These are phyloP conservation scores for Allobates femoralis DNA, from an alignment of 2,797 vertebrate species.

Conservation along the genomic window DNA sequence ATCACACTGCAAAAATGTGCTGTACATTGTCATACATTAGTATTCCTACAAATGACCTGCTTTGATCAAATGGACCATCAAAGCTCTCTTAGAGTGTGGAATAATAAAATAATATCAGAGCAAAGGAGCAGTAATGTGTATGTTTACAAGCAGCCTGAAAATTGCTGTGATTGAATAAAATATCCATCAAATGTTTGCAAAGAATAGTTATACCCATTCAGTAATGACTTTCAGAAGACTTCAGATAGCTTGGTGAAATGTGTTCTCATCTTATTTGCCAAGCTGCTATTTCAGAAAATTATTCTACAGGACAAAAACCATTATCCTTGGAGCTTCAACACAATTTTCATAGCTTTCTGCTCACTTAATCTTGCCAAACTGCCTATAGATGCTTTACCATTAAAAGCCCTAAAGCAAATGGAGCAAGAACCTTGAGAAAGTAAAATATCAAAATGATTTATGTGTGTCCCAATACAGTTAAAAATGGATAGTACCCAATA, in stretches of 20 bases:
- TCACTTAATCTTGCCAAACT: conserved; percentile 32
- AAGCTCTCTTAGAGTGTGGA: not conserved
- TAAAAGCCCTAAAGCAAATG: conserved; percentile 49
- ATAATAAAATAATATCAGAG: not conserved
- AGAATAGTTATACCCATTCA: not conserved
- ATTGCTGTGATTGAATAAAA: not conserved
- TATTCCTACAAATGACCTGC: not conserved
- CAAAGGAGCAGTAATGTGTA: conserved; percentile 15
- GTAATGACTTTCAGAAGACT: conserved; percentile 18
- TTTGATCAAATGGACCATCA: not conserved
- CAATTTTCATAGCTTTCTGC: conserved; percentile 18
- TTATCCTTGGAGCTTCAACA: conserved; percentile 20
- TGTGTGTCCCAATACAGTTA: conserved; percentile 9
- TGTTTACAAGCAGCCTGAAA: conserved; percentile 4
- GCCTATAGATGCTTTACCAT: conserved; percentile 9
- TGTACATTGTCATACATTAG: conserved; percentile 1
- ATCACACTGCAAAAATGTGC: not conserved
- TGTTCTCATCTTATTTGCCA: not conserved
- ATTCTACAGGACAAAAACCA: conserved; percentile 15
- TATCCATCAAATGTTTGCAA: conserved; percentile 7
- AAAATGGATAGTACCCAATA: conserved; percentile 9
- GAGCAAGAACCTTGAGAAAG: conserved; percentile 20
- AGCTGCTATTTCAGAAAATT: conserved; percentile 33
- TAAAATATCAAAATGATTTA: conserved; percentile 46
- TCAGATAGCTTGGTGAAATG: conserved; percentile 15